Conservation (phyloP, 2,113 vertebrate species). For the Semnornis frantzii region DNA sequence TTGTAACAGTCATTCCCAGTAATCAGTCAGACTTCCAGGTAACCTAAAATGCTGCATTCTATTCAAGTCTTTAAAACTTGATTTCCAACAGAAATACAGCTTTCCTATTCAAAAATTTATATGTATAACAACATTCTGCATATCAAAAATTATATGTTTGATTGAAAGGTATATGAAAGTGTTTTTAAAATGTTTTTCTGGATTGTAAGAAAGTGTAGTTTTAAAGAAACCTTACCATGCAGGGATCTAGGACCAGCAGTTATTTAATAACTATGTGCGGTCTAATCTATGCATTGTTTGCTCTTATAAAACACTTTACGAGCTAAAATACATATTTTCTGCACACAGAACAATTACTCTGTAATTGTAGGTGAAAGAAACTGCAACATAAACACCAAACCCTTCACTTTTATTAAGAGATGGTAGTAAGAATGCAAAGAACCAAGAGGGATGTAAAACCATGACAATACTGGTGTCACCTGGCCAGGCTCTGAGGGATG, state of each 20-base stretch:
- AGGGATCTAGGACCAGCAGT: not conserved
- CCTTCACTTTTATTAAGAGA: not conserved
- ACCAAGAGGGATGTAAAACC: not conserved
- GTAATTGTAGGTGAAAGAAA: not conserved
- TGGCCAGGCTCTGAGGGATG: not conserved
- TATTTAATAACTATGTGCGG: not conserved
- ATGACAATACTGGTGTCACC: fast-evolving
- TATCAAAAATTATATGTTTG: not conserved
- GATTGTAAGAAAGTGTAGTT: not conserved
- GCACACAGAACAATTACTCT: not conserved
- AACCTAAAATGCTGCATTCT: not conserved
- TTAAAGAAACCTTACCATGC: not conserved
- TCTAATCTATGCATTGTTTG: not conserved
- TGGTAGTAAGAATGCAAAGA: not conserved
- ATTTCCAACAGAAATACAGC: not conserved
- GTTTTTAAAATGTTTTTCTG: not conserved
- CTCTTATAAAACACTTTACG: not conserved
- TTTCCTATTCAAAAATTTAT: not conserved
- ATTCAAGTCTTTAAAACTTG: not conserved
- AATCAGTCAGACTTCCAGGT: not conserved
- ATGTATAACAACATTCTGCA: not conserved
- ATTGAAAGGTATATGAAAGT: not conserved
- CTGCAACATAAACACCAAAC: not conserved
- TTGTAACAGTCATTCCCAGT: not conserved
- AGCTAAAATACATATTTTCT: not conserved